Conservation (phyloP, 2,797 vertebrate genomes). For the Cynopterus sphinx region DNA sequence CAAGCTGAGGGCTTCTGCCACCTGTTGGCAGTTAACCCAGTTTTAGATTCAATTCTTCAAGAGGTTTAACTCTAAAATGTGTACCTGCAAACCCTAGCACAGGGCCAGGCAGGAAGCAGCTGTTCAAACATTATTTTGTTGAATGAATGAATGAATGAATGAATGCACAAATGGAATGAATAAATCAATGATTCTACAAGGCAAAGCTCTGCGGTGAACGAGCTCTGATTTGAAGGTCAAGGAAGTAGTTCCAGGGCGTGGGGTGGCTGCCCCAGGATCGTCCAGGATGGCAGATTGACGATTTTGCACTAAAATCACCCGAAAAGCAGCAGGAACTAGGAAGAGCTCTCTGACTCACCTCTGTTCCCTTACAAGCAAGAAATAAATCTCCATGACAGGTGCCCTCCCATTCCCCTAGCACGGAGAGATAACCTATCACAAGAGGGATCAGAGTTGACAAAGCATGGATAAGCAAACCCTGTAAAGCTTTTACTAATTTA, state of each 20-base stretch:
- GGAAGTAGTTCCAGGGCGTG: neutral
- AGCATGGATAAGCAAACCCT: neutral
- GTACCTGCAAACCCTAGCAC: neutral
- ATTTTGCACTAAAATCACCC: neutral
- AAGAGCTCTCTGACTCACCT: neutral
- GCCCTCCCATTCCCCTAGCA: neutral
- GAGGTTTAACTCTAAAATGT: neutral
- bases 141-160: neutral
- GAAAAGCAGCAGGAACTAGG: neutral
- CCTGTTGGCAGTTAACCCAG: slow-evolving; percentile 22
- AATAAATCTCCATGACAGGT: neutral
- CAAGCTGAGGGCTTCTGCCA: neutral
- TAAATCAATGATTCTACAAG: neutral
- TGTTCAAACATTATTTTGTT: neutral
- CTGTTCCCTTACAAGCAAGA: neutral
- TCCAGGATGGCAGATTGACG: neutral
- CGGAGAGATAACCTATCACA: neutral
- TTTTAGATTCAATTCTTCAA: slow-evolving; percentile 16
- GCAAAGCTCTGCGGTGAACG: neutral
- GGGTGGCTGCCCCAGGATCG: neutral
- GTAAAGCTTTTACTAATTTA: neutral
- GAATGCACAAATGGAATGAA: neutral
- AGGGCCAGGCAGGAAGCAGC: neutral
- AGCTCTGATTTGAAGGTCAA: neutral
- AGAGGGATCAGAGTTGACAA: neutral